Base-by-base conservation (phyloP, 2,888 invertebrate species). In the Trachelus iudaicus region DNA sequence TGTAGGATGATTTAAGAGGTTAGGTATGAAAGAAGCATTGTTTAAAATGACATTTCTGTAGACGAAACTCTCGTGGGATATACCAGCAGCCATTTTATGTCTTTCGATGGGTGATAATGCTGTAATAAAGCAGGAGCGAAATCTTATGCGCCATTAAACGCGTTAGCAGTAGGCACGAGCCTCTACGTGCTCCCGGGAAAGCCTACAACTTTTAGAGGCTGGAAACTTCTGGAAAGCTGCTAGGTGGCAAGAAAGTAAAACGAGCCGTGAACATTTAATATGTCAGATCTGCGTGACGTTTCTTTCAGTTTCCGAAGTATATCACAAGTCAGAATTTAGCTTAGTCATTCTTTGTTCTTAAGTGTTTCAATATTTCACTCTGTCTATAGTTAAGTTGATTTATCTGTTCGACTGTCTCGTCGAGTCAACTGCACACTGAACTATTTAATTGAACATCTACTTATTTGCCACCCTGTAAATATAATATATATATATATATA, bases 241-340 rank as follows among this genome's bases (percentile, higher is more conserved):
- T n/a, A 34, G 73, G 11, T 33, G 73, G 13, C 33, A 30, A n/a
- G 71, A 31, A 23, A 33, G 73, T 56, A 78, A 71, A 76, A 75
- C 78, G 73, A 78, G 73, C 78, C 75, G 73, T 76, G 78, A 78
- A 78, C 75, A 78, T 78, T 78, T 75, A 78, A 78, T 78, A 78
- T 73, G 75, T 73, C 30, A 76, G 76, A 78, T 76, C 73, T 78
- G 56, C 75, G 69, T 73, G 78, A 78, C 75, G 75, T 69, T 33
- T 23, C 34, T 15, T 74, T 23, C 3, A 13, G 37, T 33, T 35
- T 34, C 13, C 1, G 3, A 23, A n/a, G 40, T 30, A 34, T 23
- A 37, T 3, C 15, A 69, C 30, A 34, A 30, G 11, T 31, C 73
- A 3, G 34, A 33, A 74, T 77, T 73, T 77, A 35, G 73, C 23